phyloP scores from a whole-genome alignment of 2,888 invertebrate genomes.

The Agrotis segetum region DNA sequence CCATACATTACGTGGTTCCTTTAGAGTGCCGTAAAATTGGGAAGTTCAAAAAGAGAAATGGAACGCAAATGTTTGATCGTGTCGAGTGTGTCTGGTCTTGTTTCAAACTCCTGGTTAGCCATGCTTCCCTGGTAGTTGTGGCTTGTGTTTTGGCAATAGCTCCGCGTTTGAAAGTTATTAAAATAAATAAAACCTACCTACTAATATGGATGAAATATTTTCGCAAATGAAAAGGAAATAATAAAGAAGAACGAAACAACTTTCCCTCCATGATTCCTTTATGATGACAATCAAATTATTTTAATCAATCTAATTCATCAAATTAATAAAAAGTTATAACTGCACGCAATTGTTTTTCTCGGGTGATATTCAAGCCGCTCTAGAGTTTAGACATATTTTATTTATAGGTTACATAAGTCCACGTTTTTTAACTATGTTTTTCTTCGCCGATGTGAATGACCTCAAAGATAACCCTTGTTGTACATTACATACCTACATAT shows the following conservation, averaged over 20 bases:
- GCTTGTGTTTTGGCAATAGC: constrained; percentile 28
- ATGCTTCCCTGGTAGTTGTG: constrained; percentile 34
- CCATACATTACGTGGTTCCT: constrained; percentile 20
- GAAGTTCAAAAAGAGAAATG: constrained; percentile 29
- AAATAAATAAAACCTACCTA: too few relatives aligned
- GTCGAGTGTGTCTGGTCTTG: background rate
- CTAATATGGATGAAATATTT: too few relatives aligned
- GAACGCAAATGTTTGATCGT: background rate
- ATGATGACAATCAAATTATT: background rate
- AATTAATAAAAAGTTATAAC: background rate
- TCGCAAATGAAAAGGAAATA: constrained; percentile 11
- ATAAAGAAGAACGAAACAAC: background rate
- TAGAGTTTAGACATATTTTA: too few relatives aligned
- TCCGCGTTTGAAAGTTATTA: background rate
- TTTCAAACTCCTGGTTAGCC: background rate
- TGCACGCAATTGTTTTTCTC: too few relatives aligned
- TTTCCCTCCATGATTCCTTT: constrained; percentile 16
- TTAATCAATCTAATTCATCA: background rate
- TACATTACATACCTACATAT: too few relatives aligned
- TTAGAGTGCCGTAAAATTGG: background rate
- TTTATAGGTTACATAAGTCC: too few relatives aligned
- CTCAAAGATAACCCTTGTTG: too few relatives aligned
- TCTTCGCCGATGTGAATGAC: too few relatives aligned
- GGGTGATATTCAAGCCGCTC: too few relatives aligned
- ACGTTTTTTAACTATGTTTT: too few relatives aligned